Conservation (phyloP, 2,113 vertebrate species). For the Psittacus erithacus region DNA sequence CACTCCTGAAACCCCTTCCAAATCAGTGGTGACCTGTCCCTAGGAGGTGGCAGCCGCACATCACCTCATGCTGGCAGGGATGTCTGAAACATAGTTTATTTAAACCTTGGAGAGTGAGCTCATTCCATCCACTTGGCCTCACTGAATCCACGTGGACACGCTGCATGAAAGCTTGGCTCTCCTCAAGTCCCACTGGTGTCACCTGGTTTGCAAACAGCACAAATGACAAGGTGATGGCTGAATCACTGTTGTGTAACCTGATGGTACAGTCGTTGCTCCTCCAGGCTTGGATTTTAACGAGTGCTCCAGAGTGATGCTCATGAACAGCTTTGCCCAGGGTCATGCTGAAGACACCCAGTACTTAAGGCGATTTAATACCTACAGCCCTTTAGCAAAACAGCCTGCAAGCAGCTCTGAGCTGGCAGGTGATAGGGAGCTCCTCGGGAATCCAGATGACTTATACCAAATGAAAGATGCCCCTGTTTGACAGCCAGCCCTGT, state of each 20-base stretch:
- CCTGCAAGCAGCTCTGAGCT: not conserved
- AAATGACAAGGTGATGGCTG: not conserved
- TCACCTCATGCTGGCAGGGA: not conserved
- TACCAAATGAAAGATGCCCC: not conserved
- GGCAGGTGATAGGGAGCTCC: not conserved
- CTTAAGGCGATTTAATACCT: not conserved
- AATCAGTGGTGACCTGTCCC: not conserved
- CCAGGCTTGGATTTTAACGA: not conserved
- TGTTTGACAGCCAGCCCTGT: not conserved
- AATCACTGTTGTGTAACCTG: not conserved
- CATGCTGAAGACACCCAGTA: not conserved
- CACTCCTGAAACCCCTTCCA: not conserved
- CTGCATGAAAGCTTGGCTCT: fast-evolving
- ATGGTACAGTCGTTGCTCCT: not conserved
- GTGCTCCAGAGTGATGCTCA: not conserved
- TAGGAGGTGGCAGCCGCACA: not conserved
- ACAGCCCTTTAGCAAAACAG: not conserved
- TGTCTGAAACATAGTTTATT: not conserved
- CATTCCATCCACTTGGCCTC: not conserved
- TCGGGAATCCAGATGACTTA: not conserved
- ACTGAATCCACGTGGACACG: fast-evolving
- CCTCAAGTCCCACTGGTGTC: fast-evolving
- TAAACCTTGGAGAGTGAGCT: not conserved
- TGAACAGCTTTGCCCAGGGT: not conserved
- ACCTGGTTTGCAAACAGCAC: not conserved